Conservation (phyloP, 2,888 invertebrate genomes). For the Nomada fabriciana region DNA sequence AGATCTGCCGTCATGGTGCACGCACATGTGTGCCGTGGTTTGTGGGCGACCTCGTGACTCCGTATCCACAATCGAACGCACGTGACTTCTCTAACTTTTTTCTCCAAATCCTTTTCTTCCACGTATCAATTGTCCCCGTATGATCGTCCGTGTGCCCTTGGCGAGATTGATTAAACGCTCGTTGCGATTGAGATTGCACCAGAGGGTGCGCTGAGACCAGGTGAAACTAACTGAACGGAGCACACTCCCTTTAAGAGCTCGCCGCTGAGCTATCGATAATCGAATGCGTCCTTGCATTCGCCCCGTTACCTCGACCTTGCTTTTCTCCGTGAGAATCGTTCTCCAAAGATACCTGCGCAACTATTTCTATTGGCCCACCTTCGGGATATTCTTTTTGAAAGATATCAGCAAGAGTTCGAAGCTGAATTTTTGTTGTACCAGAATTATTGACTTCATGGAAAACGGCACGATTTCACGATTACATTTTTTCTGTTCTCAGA, state of each 20-base stretch:
- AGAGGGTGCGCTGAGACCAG: not conserved
- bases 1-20: slow-evolving; percentile 77
- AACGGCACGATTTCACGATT: not conserved
- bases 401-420: no score
- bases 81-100: slow-evolving; percentile 11
- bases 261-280: not conserved
- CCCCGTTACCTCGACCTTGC: slow-evolving; percentile 49
- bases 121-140: not conserved
- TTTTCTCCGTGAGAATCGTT: not conserved
- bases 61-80: slow-evolving; percentile 47
- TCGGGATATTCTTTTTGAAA: no score
- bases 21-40: slow-evolving; percentile 78
- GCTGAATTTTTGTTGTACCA: no score
- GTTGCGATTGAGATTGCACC: not conserved
- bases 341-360: no score
- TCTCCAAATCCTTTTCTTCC: slow-evolving; percentile 8
- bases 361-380: no score
- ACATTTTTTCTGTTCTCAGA: not conserved
- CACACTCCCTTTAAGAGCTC: no score
- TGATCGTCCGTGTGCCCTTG: no score
- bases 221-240: not conserved
- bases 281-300: slow-evolving; percentile 25
- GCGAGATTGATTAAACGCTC: no score
- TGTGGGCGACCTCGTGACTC: slow-evolving; percentile 73
- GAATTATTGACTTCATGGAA: not conserved